Evolutionary conservation across 53 echinoderm and acorn worm species (phyloP).

Genomic region (Holothuria leucospilota): DNA sequence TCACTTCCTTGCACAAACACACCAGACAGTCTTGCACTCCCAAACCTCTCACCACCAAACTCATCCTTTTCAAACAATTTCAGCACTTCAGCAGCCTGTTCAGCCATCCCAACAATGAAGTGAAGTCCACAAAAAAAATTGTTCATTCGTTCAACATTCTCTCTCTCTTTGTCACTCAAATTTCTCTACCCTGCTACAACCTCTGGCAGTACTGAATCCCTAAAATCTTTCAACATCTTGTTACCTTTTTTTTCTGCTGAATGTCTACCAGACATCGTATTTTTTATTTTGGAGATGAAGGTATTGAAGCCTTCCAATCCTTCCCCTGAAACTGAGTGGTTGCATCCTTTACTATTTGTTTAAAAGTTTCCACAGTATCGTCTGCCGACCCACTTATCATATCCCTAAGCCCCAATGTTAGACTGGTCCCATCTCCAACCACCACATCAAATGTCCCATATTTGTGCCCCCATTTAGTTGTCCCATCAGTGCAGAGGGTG

Average conservation of each 20-base stretch:
- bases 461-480: slow-evolving; percentile 67
- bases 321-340: neutral
- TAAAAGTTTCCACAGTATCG: neutral
- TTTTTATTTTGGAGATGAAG: neutral
- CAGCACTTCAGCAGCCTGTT: neutral
- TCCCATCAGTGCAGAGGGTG: slow-evolving; percentile 62
- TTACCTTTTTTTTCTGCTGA: slow-evolving; percentile 10
- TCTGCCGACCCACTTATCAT: slow-evolving; percentile 21
- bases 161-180: neutral
- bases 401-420: slow-evolving; percentile 62
- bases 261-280: slow-evolving; percentile 6
- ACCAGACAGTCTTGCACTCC: neutral
- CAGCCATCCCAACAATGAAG: slow-evolving; percentile 56
- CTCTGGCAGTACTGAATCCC: slow-evolving; percentile 1
- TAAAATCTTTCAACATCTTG: slow-evolving; percentile 15
- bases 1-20: neutral
- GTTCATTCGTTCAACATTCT: slow-evolving; percentile 9
- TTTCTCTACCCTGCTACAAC: neutral
- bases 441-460: slow-evolving; percentile 59
- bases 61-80: slow-evolving; percentile 13
- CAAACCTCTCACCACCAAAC: neutral
- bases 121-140: slow-evolving; percentile 59
- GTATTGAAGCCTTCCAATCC: neutral
- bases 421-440: slow-evolving; percentile 47
- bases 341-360: neutral